Evolutionary conservation across 1,140 invertebrate genomes (phyloP), one percentile per base, ranked within the genome.

Genomic region (Anastrepha ludens): DNA sequence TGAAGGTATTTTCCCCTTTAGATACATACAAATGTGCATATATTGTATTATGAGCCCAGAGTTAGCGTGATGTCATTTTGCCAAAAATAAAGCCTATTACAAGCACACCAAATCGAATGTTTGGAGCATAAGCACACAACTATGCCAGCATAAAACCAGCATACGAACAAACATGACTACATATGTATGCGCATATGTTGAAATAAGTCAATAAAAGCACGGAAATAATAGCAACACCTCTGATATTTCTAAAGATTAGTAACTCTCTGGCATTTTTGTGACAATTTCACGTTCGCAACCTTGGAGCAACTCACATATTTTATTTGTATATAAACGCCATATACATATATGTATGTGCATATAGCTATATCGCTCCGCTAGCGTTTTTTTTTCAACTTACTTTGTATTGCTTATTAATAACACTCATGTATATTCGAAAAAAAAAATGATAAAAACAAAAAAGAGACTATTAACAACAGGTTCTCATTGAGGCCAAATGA

Each of bases 1-100:
- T 74, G 67, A 74, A 44, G 67, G 67, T 47, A 11, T 29, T 41
- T 41, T 74, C 47, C 74, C 47, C 74, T 55, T 29, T 3, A 81
- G 47, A 81, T 29, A 81, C 74, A 50, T 8, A 15, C 47, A 62
- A 13, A 62, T n/a, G 15, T 9, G 29, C 29, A 62, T 17, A 62
- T 62, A 62, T 13, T 17, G 60, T n/a, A 13, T 15, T 62, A 55
- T 55, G 2, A 55, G 50, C 50, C 39, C 15, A 44, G 67, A 47
- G 41, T 58, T 81, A 9, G 74, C 47, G 74, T 81, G 74, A 81
- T 81, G 74, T 81, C 74, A 81, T 55, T 81, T 55, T 9, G 47
- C 74, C 74, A 55, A 81, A 81, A 81, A 81, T 81, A 81, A 81
- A 81, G 47, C 8, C 44, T 17, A 81, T 81, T 81, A 81, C 74